Base-by-base conservation (phyloP, 1,140 invertebrate species). In the Nixonia krombeini region DNA sequence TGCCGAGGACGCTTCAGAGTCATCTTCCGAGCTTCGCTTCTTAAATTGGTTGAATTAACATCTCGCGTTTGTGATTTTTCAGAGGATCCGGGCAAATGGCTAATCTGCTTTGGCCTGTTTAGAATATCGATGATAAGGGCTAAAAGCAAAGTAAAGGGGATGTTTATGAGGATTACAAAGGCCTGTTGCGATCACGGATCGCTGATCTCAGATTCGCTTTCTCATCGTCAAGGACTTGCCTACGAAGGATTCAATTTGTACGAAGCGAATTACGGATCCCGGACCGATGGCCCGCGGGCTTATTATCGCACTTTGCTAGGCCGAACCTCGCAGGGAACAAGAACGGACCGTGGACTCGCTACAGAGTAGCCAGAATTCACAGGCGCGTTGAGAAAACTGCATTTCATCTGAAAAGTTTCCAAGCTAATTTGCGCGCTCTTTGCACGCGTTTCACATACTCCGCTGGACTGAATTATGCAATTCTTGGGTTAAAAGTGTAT, bases 241-340 rank as follows among this genome's bases (percentile, higher is more conserved):
- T 79, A 80, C 76, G 72, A 76, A 79, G 73, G 75, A 82, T 82
- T 82, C 76, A 82, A 82, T 82, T 82, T 82, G 77, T 77, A 74
- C 57, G 72, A 67, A 75, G 79, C 70, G 78, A 81, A 82, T 81
- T 76, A 75, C 73, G 77, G 74, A 80, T 79, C 76, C 78, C 77
- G 70, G 77, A 73, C 77, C 73, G 80, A 78, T 74, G 75, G 78
- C 80, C 80, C 77, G 76, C 73, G 78, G 79, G 80, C 79, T 82
- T 81, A 82, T 82, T 81, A 81, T 81, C 78, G 78, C 79, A 80
- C 77, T 81, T 81, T 80, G 72, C 78, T 70, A 66, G 63, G 70
- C 67, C 68, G 65, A 65, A 61, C 65, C 59, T 66, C 68, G 65
- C 62, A 63, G 61, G 61, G 69, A 74, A 73, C 70, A 72, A 73